A percentile compares a stretch with the other conserved stretches of the same genome.
Evolutionary conservation across 2,888 invertebrate species (phyloP).

Genomic region (Acanthosepion esculentum): DNA sequence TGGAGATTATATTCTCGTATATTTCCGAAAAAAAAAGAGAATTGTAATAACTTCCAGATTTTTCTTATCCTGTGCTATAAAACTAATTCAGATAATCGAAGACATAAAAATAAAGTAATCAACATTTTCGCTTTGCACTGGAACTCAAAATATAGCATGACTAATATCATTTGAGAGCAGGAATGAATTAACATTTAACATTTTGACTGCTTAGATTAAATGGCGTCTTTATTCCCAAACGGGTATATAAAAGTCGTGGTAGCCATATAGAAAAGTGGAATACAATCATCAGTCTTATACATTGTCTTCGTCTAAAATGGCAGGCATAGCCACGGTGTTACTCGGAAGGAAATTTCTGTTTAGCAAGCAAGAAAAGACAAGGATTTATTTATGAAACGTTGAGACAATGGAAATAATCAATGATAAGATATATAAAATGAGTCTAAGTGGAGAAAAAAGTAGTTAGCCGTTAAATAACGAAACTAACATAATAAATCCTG

Average conservation of each 20-base stretch:
- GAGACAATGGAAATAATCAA: not conserved
- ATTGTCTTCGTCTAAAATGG: no score
- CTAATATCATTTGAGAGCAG: not conserved
- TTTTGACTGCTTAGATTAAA: not conserved
- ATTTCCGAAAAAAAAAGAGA: no score
- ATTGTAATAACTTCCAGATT: no score
- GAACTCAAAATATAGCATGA: not conserved
- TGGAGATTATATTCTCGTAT: no score
- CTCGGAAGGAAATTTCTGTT: not conserved
- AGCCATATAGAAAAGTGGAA: not conserved
- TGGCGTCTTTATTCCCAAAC: not conserved
- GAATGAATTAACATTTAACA: no score
- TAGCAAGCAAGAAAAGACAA: not conserved
- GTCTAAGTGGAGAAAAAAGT: not conserved
- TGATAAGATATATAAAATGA: not conserved
- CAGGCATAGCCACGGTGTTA: not conserved
- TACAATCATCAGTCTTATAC: no score
- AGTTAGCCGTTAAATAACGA: not conserved
- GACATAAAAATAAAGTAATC: no score
- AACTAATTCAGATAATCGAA: no score
- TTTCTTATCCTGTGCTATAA: no score
- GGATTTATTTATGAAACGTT: not conserved
- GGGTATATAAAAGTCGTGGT: not conserved
- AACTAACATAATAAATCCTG: not conserved
- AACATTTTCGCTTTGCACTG: not conserved